phyloP scores from a whole-genome alignment of 2,888 invertebrate species.

The Xylota sylvarum region DNA sequence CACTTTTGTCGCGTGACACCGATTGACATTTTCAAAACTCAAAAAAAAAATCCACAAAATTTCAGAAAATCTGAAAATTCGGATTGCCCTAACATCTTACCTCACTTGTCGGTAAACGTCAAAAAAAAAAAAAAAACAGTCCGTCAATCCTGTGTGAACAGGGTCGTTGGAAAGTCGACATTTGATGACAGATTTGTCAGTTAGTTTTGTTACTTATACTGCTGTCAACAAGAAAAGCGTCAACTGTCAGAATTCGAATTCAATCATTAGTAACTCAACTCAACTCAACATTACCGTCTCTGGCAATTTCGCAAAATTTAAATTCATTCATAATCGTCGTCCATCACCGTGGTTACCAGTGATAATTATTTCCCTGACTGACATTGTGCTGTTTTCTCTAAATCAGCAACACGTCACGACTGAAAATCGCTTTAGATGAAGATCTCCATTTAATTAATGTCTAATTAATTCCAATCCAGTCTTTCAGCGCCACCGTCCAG shows the following conservation, averaged over 20 bases:
- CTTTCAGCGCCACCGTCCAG: conserved; percentile 16
- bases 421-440: conserved; percentile 5
- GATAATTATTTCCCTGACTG: conserved; percentile 2
- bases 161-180: neutral
- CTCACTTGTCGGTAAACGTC: too few species aligned
- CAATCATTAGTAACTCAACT: neutral
- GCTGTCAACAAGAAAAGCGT: neutral
- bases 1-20: too few species aligned
- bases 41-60: too few species aligned
- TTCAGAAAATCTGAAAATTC: too few species aligned
- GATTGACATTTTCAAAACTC: too few species aligned
- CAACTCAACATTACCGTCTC: neutral
- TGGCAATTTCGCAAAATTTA: neutral
- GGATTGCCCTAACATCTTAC: too few species aligned
- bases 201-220: neutral
- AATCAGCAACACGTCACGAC: conserved; percentile 21
- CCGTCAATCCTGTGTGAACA: too few species aligned
- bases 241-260: neutral
- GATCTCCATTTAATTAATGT: conserved; percentile 57
- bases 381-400: conserved; percentile 4
- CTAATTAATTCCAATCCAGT: conserved; percentile 47
- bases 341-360: neutral
- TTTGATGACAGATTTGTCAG: neutral
- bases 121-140: too few species aligned
- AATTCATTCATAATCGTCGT: conserved; percentile 3